A percentile compares a stretch with the other conserved stretches of the same genome.
Evolutionary conservation across 2,797 vertebrate species (phyloP).

Genomic region (Acanthurus lineatus): DNA sequence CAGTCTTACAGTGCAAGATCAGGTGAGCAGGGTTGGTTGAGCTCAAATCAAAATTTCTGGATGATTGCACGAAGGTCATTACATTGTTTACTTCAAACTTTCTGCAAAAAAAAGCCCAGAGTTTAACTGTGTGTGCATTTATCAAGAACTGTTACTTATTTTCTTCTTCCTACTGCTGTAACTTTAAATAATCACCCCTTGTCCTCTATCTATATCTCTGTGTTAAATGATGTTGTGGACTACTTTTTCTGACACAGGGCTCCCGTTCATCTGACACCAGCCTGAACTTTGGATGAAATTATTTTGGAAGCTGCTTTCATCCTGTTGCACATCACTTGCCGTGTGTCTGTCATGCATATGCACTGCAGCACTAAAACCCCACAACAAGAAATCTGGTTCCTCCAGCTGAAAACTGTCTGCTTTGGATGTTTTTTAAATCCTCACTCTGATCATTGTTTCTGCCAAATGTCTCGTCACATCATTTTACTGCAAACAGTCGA

Average conservation of each 20-base stretch:
- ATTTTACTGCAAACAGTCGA: conserved; percentile 3
- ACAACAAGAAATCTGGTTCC: not conserved
- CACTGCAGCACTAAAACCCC: not conserved
- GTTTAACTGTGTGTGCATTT: too few relatives aligned
- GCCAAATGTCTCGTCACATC: not conserved
- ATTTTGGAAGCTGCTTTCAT: conserved; percentile 7
- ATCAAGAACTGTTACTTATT: too few relatives aligned
- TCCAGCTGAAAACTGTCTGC: not conserved
- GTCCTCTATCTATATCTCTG: too few relatives aligned
- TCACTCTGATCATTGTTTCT: not conserved
- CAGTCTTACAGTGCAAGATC: too few relatives aligned
- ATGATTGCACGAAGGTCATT: too few relatives aligned
- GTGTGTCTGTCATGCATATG: not conserved
- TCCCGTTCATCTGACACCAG: conserved; percentile 2
- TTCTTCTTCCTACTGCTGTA: too few relatives aligned
- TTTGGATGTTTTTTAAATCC: not conserved
- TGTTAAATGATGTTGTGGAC: not conserved
- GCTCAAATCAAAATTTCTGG: too few relatives aligned
- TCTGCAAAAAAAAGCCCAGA: too few relatives aligned
- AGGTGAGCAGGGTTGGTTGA: too few relatives aligned
- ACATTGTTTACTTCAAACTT: too few relatives aligned
- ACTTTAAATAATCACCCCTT: too few relatives aligned
- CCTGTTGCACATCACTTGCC: not conserved
- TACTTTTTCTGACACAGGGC: conserved; percentile 3
- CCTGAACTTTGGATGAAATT: conserved; percentile 15